Conservation (phyloP, 2,888 invertebrate species). For the Hypselothyrea guttata region DNA sequence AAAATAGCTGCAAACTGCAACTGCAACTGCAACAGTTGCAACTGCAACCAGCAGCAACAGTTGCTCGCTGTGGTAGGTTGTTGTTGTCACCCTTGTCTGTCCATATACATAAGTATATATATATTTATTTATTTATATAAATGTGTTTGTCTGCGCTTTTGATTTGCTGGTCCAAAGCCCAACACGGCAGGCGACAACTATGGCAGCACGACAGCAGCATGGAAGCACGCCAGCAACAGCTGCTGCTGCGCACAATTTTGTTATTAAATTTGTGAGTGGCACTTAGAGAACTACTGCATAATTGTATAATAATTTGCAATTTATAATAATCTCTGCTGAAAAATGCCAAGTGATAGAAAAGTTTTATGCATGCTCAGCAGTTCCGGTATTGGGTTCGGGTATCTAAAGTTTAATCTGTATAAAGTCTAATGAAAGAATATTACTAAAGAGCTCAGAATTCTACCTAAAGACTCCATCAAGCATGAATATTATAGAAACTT, state of each 20-base stretch:
- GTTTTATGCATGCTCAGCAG: too few relatives aligned
- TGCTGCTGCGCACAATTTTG: background rate
- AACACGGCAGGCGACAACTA: slow-evolving; percentile 66
- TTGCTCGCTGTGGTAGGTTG: slow-evolving; percentile 60
- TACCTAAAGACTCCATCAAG: too few relatives aligned
- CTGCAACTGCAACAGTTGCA: slow-evolving; percentile 35
- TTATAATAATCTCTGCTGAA: too few relatives aligned
- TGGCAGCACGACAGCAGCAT: slow-evolving; percentile 37
- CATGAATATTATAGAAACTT: too few relatives aligned
- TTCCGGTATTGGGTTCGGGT: too few relatives aligned
- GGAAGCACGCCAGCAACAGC: background rate
- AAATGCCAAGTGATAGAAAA: too few relatives aligned
- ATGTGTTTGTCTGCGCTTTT: slow-evolving; percentile 46
- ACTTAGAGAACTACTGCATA: too few relatives aligned
- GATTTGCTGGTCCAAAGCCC: slow-evolving; percentile 15
- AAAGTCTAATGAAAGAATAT: too few relatives aligned
- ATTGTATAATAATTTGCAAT: too few relatives aligned
- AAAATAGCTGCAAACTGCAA: slow-evolving; percentile 61
- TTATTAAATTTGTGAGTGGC: too few relatives aligned
- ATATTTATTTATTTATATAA: slow-evolving; percentile 13
- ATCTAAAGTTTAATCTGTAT: too few relatives aligned
- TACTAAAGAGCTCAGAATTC: too few relatives aligned
- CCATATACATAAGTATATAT: slow-evolving; percentile 20
- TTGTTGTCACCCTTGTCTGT: slow-evolving; percentile 55
- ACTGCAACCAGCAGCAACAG: slow-evolving; percentile 6